These are phyloP conservation scores for Dreissena polymorpha DNA, from an alignment of 1,140 invertebrate genomes.

Conservation along the genomic window DNA sequence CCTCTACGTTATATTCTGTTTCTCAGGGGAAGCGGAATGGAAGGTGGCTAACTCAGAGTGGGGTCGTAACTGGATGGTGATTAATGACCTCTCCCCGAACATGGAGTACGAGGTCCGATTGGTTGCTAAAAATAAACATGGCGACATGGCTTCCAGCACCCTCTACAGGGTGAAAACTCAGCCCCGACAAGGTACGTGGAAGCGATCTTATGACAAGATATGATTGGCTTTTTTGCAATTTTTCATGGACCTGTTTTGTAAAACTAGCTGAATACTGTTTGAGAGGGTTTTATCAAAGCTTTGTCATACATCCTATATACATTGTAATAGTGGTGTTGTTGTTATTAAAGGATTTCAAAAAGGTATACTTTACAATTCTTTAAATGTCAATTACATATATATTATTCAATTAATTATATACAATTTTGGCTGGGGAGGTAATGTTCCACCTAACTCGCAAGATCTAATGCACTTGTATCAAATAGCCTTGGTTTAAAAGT, in stretches of 20 bases:
- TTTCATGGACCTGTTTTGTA: neutral
- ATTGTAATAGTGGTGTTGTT: neutral
- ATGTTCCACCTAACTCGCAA: too few species aligned
- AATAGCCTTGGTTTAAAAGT: too few species aligned
- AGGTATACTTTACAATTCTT: neutral
- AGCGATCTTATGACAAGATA: neutral
- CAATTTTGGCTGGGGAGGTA: too few species aligned
- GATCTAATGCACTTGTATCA: too few species aligned
- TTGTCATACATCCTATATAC: neutral
- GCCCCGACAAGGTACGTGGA: conserved; percentile 49
- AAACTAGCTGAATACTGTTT: neutral
- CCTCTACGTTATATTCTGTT: too few species aligned
- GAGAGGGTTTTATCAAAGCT: neutral
- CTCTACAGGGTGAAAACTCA: conserved; percentile 55
- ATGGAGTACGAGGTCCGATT: conserved; percentile 57
- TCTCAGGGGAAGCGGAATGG: conserved; percentile 52
- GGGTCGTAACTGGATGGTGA: conserved; percentile 55
- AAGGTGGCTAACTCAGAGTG: conserved; percentile 39
- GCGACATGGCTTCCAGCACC: conserved; percentile 54
- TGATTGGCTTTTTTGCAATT: neutral
- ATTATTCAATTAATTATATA: too few species aligned
- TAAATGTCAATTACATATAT: too few species aligned
- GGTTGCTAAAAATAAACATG: conserved; percentile 58
- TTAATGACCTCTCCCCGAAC: conserved; percentile 47
- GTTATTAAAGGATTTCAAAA: neutral